Evolutionary conservation across 2,888 invertebrate species (phyloP), one percentile per base, ranked within the genome.

Genomic region (Pemphredon lugubris): DNA sequence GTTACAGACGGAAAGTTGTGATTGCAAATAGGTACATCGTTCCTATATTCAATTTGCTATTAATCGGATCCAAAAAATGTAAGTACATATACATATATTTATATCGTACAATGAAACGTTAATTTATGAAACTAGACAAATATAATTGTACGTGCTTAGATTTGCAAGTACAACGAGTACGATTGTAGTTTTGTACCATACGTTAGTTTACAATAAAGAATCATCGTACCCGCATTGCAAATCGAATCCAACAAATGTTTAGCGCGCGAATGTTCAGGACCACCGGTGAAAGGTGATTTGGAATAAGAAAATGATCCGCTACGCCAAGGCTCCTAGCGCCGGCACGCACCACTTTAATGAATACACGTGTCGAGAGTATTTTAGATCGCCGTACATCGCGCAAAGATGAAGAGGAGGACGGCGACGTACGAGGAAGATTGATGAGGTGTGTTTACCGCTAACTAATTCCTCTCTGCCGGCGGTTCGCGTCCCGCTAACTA

Each of bases 391-490:
- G 73, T 66, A 65, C 72, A 75, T 73, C 78, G 69, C 73, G 77
- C 79, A 74, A 76, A 63, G 76, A 73, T 77, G 77, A 70, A 73
- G 72, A 75, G 74, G 80, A 68, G 73, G 68, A 73, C 77, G 84
- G 81, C 75, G 85, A 83, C 84, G 79, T 79, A 79, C 75, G 71
- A 69, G 77, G 84, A 88, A 88, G 88, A 88, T 88, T 88, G 87
- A 89, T 89, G 88, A 87, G 87, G 72, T 81, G 81, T 83, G 83
- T 85, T 86, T 85, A 86, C 86, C 79, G 79, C 85, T 82, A 84
- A 84, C 78, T 78, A 79, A 75, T 74, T 73, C 73, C 59, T 57
- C 63, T 66, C 71, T 64, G 68, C 66, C 44, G 55, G 37, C 37
- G 48, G n/a, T 16, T 34, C 45, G 14, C 44, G 60, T 60, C 58